Evolutionary conservation across 2,797 vertebrate species (phyloP), one percentile per base, ranked within the genome.

Genomic region (Capromys pilorides): DNA sequence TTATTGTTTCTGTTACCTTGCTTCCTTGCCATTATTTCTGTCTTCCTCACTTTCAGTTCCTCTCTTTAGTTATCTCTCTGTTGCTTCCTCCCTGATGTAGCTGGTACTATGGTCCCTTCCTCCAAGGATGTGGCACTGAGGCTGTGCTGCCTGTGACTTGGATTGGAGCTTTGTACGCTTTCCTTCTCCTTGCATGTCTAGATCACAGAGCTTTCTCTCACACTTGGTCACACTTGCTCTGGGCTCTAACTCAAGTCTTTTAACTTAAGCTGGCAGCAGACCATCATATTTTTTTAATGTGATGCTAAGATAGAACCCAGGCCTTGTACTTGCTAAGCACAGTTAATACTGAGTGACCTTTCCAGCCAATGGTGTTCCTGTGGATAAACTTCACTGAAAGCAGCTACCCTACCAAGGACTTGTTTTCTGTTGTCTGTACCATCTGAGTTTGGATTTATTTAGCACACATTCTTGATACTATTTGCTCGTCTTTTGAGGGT

Each of bases 71-170:
- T 19, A 45, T 49, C 36, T 21, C 4, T 0, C 10, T 54, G 28
- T n/a, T 62, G n/a, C 28, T 9, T 8, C 0, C 67, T 69, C 24
- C 7, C 3, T 18, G n/a, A 21, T 0, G 39, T 9, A 39, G 39
- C 61, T 13, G 39, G 61, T 62, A 36, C 80, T 39, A 3, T 39
- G 26, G 57, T 61, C 57, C 62, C 61, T 45, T 16, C 14, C 7
- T 10, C n/a, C 62, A 5, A 2, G 66, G 73, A 4, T 57, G 41
- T 6, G 0, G 9, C 4, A 8, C 14, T 2, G 3, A 0, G 0
- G 64, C 28, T 4, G 5, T 5, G 57, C 4, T 41, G 18, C 19
- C 33, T 0, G 3, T 16, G 0, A 0, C 66, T 77, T 7, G 6
- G 31, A 31, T 61, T 64, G 5, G 54, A 33, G 12, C 18, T 0